Evolutionary conservation across 2,888 invertebrate genomes (phyloP).

Genomic region (Polydrusus cervinus): DNA sequence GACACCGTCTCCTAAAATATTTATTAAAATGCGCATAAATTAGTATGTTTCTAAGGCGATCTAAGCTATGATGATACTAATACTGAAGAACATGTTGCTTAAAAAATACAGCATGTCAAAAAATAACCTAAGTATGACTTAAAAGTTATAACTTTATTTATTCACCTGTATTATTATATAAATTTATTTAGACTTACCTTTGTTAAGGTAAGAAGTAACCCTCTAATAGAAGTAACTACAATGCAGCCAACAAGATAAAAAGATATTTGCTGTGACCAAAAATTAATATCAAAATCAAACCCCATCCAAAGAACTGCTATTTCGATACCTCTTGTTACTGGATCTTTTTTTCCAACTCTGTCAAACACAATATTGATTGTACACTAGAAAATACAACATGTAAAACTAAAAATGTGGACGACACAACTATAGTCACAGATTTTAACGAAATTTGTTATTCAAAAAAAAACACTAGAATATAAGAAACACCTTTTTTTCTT

Average conservation of each 20-base stretch:
- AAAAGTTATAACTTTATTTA: background rate
- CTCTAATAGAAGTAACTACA: conserved; percentile 97
- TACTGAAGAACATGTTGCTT: no score
- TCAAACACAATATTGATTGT: conserved; percentile 99
- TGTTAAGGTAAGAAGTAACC: conserved; percentile 94
- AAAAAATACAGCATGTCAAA: no score
- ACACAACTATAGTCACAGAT: no score
- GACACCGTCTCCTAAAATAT: no score
- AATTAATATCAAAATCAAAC: conserved; percentile 95
- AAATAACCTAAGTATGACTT: background rate
- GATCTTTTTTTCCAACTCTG: conserved; percentile 98
- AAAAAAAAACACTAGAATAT: no score
- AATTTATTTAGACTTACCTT: conserved; percentile 79
- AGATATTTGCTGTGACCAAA: conserved; percentile 99
- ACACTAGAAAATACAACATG: conserved; percentile 77
- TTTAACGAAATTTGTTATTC: no score
- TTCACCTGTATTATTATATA: no score
- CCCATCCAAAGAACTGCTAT: conserved; percentile 98
- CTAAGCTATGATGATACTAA: no score
- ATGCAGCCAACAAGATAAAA: conserved; percentile 98
- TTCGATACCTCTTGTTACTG: conserved; percentile 96
- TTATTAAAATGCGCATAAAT: no score
- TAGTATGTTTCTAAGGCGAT: no score
- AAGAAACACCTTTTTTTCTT: no score
- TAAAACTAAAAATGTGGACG: no score